Evolutionary conservation across 1,140 invertebrate species (phyloP).

Genomic region (Scaptodrosophila lebanonensis): DNA sequence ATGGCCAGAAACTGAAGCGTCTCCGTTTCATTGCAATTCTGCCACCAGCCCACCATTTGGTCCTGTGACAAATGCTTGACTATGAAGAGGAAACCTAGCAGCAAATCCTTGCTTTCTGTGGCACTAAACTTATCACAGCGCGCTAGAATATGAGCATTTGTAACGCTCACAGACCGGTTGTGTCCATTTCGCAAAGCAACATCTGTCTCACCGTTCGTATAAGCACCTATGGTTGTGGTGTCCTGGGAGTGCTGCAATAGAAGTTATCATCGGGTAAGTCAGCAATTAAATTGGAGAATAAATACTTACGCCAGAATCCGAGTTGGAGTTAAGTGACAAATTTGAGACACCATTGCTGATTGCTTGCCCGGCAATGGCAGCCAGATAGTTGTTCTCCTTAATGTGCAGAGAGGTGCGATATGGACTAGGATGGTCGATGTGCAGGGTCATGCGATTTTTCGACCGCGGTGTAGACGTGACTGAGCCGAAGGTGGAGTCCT

Average conservation of each 20-base stretch:
- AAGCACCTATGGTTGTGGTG: constrained; percentile 79
- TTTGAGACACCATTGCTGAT: constrained; percentile 81
- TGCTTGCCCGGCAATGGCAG: constrained; percentile 86
- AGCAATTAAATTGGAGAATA: background rate
- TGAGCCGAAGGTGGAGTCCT: constrained; percentile 70
- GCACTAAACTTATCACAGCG: constrained; percentile 86
- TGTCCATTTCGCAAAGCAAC: constrained; percentile 67
- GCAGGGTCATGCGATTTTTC: constrained; percentile 78
- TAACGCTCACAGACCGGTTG: constrained; percentile 79
- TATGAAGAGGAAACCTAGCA: constrained; percentile 93
- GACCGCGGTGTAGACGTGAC: constrained; percentile 78
- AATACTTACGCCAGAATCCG: constrained; percentile 61
- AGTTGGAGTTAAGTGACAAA: constrained; percentile 74
- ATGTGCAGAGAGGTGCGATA: constrained; percentile 80
- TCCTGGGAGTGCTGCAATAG: constrained; percentile 79
- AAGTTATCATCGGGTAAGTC: background rate
- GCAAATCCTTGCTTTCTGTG: constrained; percentile 84
- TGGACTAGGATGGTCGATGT: constrained; percentile 80
- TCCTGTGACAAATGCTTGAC: constrained; percentile 93
- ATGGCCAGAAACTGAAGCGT: constrained; percentile 68
- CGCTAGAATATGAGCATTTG: constrained; percentile 78
- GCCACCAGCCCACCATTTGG: constrained; percentile 93
- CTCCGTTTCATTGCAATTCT: constrained; percentile 81
- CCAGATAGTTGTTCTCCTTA: constrained; percentile 86
- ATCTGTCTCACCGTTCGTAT: constrained; percentile 61